Base-by-base conservation (phyloP, 2,888 invertebrate species). In the Clunio marinus region DNA sequence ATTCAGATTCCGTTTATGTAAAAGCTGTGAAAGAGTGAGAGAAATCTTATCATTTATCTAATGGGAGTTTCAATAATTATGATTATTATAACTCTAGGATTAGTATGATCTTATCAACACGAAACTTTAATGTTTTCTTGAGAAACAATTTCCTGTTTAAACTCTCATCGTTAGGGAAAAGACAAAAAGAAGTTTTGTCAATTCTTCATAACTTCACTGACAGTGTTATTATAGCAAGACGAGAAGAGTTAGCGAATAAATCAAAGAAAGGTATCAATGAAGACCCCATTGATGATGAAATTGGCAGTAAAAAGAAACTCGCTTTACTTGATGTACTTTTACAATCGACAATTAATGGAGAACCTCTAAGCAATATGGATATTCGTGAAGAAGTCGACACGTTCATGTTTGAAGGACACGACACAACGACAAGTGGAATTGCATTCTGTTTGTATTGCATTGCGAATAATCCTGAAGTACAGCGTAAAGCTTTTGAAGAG, bases 371-470 rank as follows among this genome's bases (percentile, higher is more conserved):
- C 7, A 82, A 84, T 70, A 75, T 83, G 28, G 83, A 83, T 70
- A 82, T 89, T 51, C 80, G 85, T 68, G 86, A 88, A 74, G 87
- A 88, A 78, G 86, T 88, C 0, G 86, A 88, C 71, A 88, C 88
- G 0, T 88, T 88, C 72, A 25, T 51, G 45, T 70, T 68, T 58
- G 32, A 78, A 76, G 82, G 81, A 0, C 81, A 82, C 69, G 81
- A 83, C 69, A 83, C 83, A 2, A 82, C 82, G 8, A 79, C 82
- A 0, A 78, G 82, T 13, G 81, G 81, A 1, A 76, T 83, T 10
- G 77, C 77, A 69, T 83, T 83, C 76, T 74, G 80, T 60, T 75
- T 83, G 25, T 83, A 81, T 70, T 76, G 78, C 70, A 74, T 83
- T 46, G 81, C 81, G 1, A 74, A 74, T 25, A 72, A 81, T 74